phyloP scores from a whole-genome alignment of 1,140 invertebrate species.

The Thalassaphorura encarpata region DNA sequence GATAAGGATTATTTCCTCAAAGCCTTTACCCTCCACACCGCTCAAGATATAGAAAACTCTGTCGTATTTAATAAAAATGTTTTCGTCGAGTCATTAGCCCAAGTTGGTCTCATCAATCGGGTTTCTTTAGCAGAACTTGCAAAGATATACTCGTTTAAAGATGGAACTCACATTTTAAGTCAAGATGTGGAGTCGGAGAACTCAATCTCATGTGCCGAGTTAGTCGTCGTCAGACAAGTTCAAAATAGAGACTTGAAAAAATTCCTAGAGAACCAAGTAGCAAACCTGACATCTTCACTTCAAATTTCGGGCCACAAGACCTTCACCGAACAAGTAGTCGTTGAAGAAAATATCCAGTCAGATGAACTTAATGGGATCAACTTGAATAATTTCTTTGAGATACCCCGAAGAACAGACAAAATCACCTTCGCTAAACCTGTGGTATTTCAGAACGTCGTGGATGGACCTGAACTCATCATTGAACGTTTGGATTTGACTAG shows the following conservation, averaged over 20 bases:
- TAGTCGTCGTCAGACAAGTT: not conserved
- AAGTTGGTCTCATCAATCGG: slow-evolving; percentile 1
- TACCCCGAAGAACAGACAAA: not conserved
- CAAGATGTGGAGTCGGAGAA: not conserved
- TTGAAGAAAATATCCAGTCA: not conserved
- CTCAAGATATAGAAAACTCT: slow-evolving; percentile 1
- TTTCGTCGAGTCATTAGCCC: not conserved
- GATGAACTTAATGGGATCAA: not conserved
- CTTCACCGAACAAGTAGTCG: not conserved
- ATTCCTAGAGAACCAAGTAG: not conserved
- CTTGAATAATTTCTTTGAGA: not conserved
- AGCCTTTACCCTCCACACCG: not conserved
- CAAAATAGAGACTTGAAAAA: not conserved
- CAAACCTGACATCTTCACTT: not conserved
- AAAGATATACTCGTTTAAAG: slow-evolving; percentile 6
- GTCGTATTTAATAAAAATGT: not conserved
- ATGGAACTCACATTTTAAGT: slow-evolving; percentile 3
- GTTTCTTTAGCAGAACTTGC: not conserved
- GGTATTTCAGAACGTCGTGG: not conserved
- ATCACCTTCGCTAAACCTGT: not conserved
- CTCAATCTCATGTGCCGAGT: not conserved
- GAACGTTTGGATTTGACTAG: not conserved
- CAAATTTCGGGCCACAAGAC: not conserved
- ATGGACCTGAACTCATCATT: not conserved
- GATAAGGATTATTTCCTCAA: not conserved